phyloP scores from a whole-genome alignment of 1,140 invertebrate species.

The Anoplophora glabripennis region DNA sequence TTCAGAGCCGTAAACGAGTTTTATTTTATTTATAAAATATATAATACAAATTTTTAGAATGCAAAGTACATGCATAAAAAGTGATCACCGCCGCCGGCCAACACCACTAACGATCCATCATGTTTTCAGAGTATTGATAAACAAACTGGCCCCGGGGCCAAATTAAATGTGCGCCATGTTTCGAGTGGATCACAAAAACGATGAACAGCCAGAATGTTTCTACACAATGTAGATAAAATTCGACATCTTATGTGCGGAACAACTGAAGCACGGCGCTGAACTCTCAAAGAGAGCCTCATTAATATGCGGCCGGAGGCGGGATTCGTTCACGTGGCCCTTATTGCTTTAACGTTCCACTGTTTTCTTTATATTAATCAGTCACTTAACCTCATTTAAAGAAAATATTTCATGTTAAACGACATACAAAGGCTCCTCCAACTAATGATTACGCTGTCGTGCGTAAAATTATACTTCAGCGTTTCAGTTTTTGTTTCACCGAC shows the following conservation, averaged over 20 bases:
- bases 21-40: background rate
- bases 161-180: constrained; percentile 39
- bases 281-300: constrained; percentile 38
- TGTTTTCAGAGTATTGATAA: constrained; percentile 37
- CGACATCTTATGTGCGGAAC: constrained; percentile 41
- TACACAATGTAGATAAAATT: constrained; percentile 42
- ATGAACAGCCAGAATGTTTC: constrained; percentile 36
- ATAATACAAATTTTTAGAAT: constrained; percentile 3
- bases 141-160: constrained; percentile 37
- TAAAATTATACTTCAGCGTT: background rate
- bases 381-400: constrained; percentile 26
- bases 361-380: constrained; percentile 29
- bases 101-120: constrained; percentile 30
- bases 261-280: constrained; percentile 23
- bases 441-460: background rate
- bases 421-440: background rate
- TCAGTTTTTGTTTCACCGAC: background rate
- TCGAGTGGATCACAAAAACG: constrained; percentile 28
- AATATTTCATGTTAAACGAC: constrained; percentile 16
- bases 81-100: background rate
- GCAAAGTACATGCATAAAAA: background rate
- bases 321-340: constrained; percentile 10
- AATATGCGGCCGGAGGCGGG: constrained; percentile 31
- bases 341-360: background rate
- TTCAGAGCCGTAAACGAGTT: background rate